Evolutionary conservation across 2,797 vertebrate genomes (phyloP), one percentile per base, ranked within the genome.

Genomic region (Garrulus glandarius): DNA sequence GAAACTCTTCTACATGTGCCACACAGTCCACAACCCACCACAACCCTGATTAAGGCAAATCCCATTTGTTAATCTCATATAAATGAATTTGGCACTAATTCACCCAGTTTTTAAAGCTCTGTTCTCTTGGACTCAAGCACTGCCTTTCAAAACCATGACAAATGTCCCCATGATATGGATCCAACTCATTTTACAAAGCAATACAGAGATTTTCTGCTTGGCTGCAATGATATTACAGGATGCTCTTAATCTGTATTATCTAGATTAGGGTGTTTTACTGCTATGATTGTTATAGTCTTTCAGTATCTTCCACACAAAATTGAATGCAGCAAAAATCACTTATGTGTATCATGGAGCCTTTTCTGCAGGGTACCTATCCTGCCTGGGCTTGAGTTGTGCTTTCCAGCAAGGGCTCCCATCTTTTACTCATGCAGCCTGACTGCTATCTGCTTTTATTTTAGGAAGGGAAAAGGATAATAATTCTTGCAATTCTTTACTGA

Each of bases 181-280:
- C 92, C 91, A 96, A 39, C 76, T 95, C 56, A 2, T 88, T 87
- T 94, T 93, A 81, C 52, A 70, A 92, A 95, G 95, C 67, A 92
- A 90, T 79, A 69, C 19, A 90, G 93, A 86, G 59, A 95, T 92
- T 92, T 94, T 95, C 89, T 93, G 79, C 93, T 96, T 92, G 67
- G 83, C 63, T 97, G 83, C 80, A 90, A 50, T 37, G n/a, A 81
- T 92, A 82, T 93, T 95, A 88, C 50, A 94, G 85, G 70, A 97
- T 90, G 69, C 52, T 90, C 52, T 94, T 96, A 96, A 95, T 95
- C 87, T 93, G 60, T 90, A 85, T 92, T 92, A 93, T 89, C 95
- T 89, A 89, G 76, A 94, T 94, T 79, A 88, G 59, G 30, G 46
- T 82, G 44, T 57, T 96, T 92, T 84, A 88, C 59, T 86, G 67